Evolutionary conservation across 64 coral and sea anemone species (phyloP), one percentile per base, ranked within the genome.

Genomic region (Montipora cactus): DNA sequence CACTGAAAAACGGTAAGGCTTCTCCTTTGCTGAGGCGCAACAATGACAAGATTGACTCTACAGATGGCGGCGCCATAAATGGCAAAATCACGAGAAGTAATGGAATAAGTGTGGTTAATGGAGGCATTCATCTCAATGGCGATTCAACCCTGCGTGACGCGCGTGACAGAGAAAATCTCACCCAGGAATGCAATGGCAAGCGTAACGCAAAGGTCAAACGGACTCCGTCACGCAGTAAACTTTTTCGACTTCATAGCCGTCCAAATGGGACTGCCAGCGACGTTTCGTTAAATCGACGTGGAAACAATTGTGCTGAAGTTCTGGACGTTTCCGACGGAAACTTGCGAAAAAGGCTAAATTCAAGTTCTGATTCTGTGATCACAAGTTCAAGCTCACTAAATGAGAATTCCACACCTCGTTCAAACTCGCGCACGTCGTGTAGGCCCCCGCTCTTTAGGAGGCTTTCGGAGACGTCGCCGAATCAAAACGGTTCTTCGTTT

Each of bases 311-410:
- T 62, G 58, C 93, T 3, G 96, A 97, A 57, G 77, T 95, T 15
- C 57, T 97, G 12, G 96, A 97, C 18, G 79, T 89, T 20, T 74
- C 88, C 2, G 76, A 87, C 46, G 75, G 88, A 23, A 67, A 66
- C 45, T 28, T 79, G 4, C 53, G 55, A 58, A 83, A 81, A n/a
- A 47, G 45, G 61, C 19, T 95, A 19, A 90, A 78, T n/a, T 84
- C 96, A 4, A 97, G 96, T 77, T 89, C 93, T 70, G 96, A 97
- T 87, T 95, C 96, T 1, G 77, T 97, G 16, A 91, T 97, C 14
- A 77, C 76, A 1, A 95, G 94, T 23, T 52, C 94, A 16, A 77
- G 57, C 2, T 91, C 96, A 6, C 73, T 87, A 48, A 87, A 85
- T 14, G 49, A 81, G n/a, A 93, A 7, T 28, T 47, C 59, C 13